Base-by-base conservation (phyloP, 2,113 vertebrate genomes). In the Neodontobutis hainanensis region DNA sequence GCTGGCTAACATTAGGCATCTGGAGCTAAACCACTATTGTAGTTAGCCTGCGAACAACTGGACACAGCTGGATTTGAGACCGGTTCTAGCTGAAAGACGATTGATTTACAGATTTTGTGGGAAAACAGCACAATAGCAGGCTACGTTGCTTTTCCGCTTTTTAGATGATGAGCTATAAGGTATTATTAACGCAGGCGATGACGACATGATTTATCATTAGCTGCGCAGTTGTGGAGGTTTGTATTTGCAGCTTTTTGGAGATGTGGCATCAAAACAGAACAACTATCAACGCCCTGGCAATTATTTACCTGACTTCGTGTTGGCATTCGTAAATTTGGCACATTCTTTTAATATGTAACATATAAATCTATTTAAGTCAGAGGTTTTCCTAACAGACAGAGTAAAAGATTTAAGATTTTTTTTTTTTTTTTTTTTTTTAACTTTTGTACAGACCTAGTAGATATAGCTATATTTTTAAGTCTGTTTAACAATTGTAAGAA, bases 181-280 rank as follows among this genome's bases (percentile, higher is more conserved):
- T 56, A 53, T 69, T 73, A 62, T 51, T 47, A 73, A 64, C 53
- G 52, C 62, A 69, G 49, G 14, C 57, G 73, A 85, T 88, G 85
- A 88, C 84, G 87, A 87, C 84, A 83, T 82, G 53, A 62, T 80
- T 85, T 70, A 53, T 65, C 73, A 68, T 85, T 69, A 87, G 84
- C 85, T 86, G 73, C 85, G 78, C 74, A 86, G 82, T 62, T 86
- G 67, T 74, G 63, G 73, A 70, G 4, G 46, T 78, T 53, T 55
- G 11, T 53, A 70, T 40, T 66, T 65, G 49, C 55, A 51, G 48
- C 47, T 51, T 35, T 55, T 48, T 58, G 19, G 34, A n/a, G n/a
- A 72, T 38, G 48, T 32, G 47, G 45, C 35, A 51, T 50, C 5
- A 27, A 27, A 27, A 27, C 19, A 27, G 19, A 3, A 27, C 19